Percentiles rank a stretch among this genome's conserved stretches.
These are phyloP conservation scores for Drosophila greeni DNA, from an alignment of 2,888 invertebrate species.

Conservation along the genomic window DNA sequence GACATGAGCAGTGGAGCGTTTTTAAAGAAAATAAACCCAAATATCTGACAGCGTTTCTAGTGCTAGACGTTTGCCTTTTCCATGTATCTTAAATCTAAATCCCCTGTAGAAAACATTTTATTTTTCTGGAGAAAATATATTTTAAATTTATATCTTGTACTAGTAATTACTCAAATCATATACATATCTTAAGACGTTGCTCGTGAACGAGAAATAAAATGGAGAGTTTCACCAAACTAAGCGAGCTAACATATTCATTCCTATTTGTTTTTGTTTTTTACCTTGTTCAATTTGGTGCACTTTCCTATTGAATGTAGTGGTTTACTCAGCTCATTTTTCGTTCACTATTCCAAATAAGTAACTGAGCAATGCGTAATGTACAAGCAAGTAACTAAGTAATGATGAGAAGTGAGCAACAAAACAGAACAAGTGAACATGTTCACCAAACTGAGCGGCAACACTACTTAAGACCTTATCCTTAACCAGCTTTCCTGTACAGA, in stretches of 20 bases:
- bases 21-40: conserved; percentile 1
- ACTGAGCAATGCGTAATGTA: too few species aligned
- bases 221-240: neutral
- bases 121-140: neutral
- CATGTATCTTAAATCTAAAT: neutral
- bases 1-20: neutral
- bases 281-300: neutral
- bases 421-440: neutral
- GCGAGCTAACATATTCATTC: neutral
- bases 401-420: neutral
- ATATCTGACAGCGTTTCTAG: neutral
- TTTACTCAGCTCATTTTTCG: neutral
- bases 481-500: neutral
- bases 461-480: neutral
- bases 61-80: too few species aligned
- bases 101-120: neutral
- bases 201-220: neutral
- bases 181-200: neutral
- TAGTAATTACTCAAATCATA: neutral
- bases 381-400: neutral
- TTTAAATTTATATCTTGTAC: neutral
- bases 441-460: neutral
- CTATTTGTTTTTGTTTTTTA: neutral
- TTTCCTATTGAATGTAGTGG: neutral
- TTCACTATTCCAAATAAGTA: neutral